phyloP scores from a whole-genome alignment of 2,113 vertebrate species.

The Prionailurus bengalensis region DNA sequence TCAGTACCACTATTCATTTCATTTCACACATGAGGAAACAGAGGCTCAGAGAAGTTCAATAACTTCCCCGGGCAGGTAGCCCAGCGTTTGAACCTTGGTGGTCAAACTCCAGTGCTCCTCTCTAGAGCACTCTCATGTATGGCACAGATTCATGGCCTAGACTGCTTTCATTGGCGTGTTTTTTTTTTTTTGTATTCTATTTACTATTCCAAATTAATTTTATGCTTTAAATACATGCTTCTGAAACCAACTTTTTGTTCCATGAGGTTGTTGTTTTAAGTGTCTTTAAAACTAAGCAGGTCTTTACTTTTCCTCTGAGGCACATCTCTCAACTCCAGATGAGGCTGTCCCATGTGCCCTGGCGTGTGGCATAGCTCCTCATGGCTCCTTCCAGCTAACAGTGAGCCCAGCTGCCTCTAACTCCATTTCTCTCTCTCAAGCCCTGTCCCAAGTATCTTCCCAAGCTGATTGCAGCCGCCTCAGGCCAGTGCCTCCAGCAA shows the following conservation, averaged over 20 bases:
- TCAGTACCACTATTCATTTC: background rate
- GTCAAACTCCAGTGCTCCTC: background rate
- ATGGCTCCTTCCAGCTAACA: background rate
- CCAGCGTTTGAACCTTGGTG: background rate
- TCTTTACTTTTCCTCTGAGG: background rate
- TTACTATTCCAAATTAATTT: background rate
- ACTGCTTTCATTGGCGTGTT: background rate
- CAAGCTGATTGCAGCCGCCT: background rate
- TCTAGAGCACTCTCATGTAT: fast-evolving
- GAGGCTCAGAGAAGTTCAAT: background rate
- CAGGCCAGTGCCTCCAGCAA: background rate
- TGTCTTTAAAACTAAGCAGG: background rate
- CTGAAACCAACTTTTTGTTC: conserved; percentile 22
- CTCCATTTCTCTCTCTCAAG: background rate
- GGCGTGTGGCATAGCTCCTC: background rate
- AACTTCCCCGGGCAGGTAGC: background rate
- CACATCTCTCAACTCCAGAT: background rate
- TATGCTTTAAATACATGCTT: conserved; percentile 30
- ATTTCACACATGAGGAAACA: background rate
- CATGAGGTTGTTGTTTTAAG: background rate
- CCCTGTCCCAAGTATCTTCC: background rate
- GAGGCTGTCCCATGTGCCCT: background rate
- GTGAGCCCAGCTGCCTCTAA: background rate
- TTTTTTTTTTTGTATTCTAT: background rate
- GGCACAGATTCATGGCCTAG: background rate